Conservation (phyloP, 1,140 invertebrate species). For the Drosophila busckii region DNA sequence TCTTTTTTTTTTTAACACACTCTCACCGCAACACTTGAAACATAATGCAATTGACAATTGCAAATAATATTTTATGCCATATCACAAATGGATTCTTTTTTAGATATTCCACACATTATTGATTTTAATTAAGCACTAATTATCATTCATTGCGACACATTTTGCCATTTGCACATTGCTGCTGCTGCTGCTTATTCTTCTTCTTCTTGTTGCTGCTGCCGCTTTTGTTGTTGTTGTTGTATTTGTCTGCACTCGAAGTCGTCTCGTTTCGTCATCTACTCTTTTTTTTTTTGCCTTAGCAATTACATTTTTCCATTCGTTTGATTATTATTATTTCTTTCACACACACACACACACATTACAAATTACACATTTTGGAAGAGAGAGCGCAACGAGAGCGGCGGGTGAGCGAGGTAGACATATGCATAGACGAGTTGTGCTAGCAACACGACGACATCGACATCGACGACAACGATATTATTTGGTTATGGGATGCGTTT, state of each 20-base stretch:
- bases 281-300: constrained; percentile 58
- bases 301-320: constrained; percentile 75
- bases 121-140: constrained; percentile 76
- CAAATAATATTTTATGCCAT: constrained; percentile 28
- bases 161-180: constrained; percentile 59
- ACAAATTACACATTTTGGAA: constrained; percentile 12
- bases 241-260: constrained; percentile 17
- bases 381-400: constrained; percentile 21
- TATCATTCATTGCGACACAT: constrained; percentile 67
- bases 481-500: constrained; percentile 45
- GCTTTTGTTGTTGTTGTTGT: constrained; percentile 10
- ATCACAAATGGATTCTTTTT: constrained; percentile 53
- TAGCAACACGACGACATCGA: constrained; percentile 23
- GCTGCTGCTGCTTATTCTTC: too few relatives aligned
- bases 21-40: constrained; percentile 3
- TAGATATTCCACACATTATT: constrained; percentile 68
- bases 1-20: too few relatives aligned
- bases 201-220: constrained; percentile 26
- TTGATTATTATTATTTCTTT: constrained; percentile 69
- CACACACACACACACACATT: constrained; percentile 21
- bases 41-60: constrained; percentile 7
- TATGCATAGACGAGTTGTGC: constrained; percentile 13
- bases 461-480: constrained; percentile 15
- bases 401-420: constrained; percentile 18
- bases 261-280: constrained; percentile 26